Evolutionary conservation across 2,888 invertebrate genomes (phyloP).

Genomic region (Ptychoptera albimana): DNA sequence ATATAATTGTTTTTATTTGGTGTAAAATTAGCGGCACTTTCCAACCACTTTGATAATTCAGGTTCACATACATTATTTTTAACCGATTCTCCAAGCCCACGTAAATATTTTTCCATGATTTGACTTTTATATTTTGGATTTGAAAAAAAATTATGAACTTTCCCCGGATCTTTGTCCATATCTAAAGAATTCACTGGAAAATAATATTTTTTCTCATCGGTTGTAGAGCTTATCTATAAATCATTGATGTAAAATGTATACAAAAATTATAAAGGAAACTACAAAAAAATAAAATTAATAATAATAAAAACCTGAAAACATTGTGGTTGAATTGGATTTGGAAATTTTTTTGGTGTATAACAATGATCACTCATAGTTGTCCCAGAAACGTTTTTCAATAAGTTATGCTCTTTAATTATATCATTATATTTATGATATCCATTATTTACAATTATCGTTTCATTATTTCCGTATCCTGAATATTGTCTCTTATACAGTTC

Average conservation of each 20-base stretch:
- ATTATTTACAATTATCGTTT: conserved; percentile 2
- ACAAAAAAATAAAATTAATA: too few species aligned
- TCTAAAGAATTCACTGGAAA: not conserved
- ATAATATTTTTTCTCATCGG: conserved; percentile 13
- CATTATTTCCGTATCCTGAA: not conserved
- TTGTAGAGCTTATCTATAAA: conserved; percentile 25
- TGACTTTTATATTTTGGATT: conserved; percentile 38
- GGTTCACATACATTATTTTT: conserved; percentile 30
- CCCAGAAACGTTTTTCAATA: not conserved
- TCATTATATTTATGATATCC: conserved; percentile 4
- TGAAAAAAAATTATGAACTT: conserved; percentile 10
- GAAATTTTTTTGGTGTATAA: conserved; percentile 15
- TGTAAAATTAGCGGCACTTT: conserved; percentile 56
- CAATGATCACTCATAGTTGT: conserved; percentile 19
- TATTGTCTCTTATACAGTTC: not conserved
- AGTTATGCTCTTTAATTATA: too few species aligned
- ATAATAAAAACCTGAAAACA: conserved; percentile 20
- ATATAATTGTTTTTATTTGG: conserved; percentile 56
- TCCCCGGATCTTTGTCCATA: not conserved
- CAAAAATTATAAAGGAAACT: too few species aligned
- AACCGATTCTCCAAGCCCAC: conserved; percentile 20
- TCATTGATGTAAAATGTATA: too few species aligned
- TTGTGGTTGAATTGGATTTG: conserved; percentile 15
- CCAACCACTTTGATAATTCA: conserved; percentile 56
- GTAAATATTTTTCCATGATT: conserved; percentile 42